Base-by-base conservation (phyloP, 2,888 invertebrate species). In the Itoplectis maculator region DNA sequence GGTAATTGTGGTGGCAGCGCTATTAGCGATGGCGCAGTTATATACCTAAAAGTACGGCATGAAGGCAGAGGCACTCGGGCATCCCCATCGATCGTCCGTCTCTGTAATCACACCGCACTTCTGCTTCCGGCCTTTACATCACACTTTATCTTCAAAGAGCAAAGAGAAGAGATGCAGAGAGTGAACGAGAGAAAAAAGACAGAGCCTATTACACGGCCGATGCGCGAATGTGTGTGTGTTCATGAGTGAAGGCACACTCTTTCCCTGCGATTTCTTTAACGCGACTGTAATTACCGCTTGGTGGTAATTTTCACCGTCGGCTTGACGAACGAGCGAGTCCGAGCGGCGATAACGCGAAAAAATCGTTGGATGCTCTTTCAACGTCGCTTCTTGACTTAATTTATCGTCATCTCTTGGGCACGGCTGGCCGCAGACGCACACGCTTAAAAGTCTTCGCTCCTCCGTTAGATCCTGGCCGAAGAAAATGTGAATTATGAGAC, bases 21-120 rank as follows among this genome's bases (percentile, higher is more conserved):
- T 35, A 47, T 47, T 72, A 59, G 45, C 35, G 9, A 45, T 63
- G 49, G 45, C 49, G 42, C 35, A 49, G 72, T 59, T 29, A 29
- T 37, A 20, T 35, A 76, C 1, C 29, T 63, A 61, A 54, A 77
- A 78, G 70, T 56, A 70, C 45, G 63, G 56, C 68, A 68, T 69
- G 69, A 69, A 77, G 35, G 59, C 75, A 61, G 18, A 73, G n/a
- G 63, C 49, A 49, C 65, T 63, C 61, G 56, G 56, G 51, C 74
- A 68, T 79, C 70, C 78, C 61, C 72, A 75, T 83, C 70, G 65
- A 66, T 76, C 66, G 70, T 80, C 56, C 73, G 56, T 84, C 87
- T 86, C 86, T 87, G 86, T 88, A 88, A 88, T 88, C 87, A 87
- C 84, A 84, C 82, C 77, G 84, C 85, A 86, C 84, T 86, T 86